phyloP scores from a whole-genome alignment of 2,113 vertebrate genomes.

The Corapipo altera region DNA sequence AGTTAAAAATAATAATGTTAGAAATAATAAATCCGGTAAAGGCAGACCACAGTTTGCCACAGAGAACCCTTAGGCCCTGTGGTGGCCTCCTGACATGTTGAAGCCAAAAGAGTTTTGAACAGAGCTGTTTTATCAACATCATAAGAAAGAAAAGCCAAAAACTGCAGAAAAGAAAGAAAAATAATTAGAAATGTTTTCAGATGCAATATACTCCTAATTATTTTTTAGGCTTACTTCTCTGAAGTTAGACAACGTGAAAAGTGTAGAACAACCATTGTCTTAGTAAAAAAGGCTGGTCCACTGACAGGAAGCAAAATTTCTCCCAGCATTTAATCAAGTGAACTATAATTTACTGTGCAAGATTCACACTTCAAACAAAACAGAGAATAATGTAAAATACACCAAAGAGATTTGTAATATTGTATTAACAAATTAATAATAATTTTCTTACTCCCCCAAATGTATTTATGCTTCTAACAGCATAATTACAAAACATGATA shows the following conservation, averaged over 20 bases:
- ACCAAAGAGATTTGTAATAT: background rate
- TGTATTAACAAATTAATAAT: background rate
- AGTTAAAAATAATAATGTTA: background rate
- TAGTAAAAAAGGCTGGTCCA: background rate
- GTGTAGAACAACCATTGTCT: background rate
- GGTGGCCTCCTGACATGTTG: background rate
- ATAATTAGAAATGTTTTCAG: background rate
- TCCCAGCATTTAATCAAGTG: background rate
- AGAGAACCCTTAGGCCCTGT: background rate
- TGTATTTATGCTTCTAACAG: constrained; percentile 12
- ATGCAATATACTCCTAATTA: background rate
- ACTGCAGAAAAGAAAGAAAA: fast-evolving
- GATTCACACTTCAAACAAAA: background rate
- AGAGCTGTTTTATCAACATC: background rate
- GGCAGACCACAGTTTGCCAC: background rate
- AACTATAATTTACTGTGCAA: background rate
- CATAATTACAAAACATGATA: background rate
- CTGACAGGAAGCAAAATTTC: background rate
- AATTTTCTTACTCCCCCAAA: background rate
- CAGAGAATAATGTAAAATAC: background rate
- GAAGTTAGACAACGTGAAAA: background rate
- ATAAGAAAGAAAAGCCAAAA: background rate
- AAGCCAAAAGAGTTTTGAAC: background rate
- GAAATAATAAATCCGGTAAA: background rate
- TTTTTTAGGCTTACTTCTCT: background rate